phyloP scores from a whole-genome alignment of 2,797 vertebrate genomes.

The Cichlasoma orientale region DNA sequence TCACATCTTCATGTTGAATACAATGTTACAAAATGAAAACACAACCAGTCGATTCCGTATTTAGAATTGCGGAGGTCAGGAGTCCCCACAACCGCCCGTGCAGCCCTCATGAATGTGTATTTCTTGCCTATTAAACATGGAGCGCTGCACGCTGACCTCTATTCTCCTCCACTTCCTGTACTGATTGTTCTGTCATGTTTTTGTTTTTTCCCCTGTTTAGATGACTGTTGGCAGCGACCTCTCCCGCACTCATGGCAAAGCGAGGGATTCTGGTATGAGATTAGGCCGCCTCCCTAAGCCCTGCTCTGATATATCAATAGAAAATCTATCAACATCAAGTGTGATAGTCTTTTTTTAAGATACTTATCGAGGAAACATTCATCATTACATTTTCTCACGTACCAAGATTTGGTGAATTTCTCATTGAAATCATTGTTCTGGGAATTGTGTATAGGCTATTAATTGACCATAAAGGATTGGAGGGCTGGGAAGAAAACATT shows the following conservation, averaged over 20 bases:
- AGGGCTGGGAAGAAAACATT: background rate
- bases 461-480: background rate
- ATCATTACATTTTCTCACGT: background rate
- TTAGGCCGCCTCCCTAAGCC: background rate
- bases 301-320: background rate
- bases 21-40: slow-evolving; percentile 68
- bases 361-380: background rate
- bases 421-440: background rate
- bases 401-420: background rate
- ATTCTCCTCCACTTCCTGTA: background rate
- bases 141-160: slow-evolving; percentile 23
- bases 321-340: background rate
- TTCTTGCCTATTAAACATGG: slow-evolving; percentile 17
- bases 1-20: slow-evolving; percentile 46
- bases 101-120: slow-evolving; percentile 17
- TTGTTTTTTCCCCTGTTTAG: slow-evolving; percentile 48
- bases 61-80: slow-evolving; percentile 7
- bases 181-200: slow-evolving; percentile 21
- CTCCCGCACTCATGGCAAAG: slow-evolving; percentile 45
- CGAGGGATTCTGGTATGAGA: slow-evolving; percentile 73
- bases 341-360: background rate
- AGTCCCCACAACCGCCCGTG: slow-evolving; percentile 1
- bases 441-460: background rate
- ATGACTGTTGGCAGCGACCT: slow-evolving; percentile 32
- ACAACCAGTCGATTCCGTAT: slow-evolving; percentile 25